Percentiles rank a stretch among this genome's conserved stretches.
Conservation (phyloP, 2,888 invertebrate genomes). For the Cantharis rustica region DNA sequence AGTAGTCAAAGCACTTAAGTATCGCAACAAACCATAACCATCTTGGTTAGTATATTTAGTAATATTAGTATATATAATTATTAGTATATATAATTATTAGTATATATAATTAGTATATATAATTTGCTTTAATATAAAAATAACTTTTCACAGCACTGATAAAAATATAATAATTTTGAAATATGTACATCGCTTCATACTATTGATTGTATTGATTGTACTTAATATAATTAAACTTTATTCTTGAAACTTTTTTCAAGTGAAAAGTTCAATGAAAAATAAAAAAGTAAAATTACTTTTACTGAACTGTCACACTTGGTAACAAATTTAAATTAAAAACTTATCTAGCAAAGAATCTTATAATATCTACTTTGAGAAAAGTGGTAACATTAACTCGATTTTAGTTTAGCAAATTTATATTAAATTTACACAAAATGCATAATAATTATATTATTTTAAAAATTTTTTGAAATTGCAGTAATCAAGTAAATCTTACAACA, state of each 20-base stretch:
- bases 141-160: no score
- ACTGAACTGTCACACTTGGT: background rate
- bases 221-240: background rate
- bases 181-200: no score
- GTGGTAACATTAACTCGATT: background rate
- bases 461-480: background rate
- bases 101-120: no score
- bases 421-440: background rate
- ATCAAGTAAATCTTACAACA: no score
- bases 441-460: background rate
- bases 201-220: no score
- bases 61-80: no score
- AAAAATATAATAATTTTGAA: no score
- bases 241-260: background rate
- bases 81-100: no score
- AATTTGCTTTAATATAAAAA: no score
- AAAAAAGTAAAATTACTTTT: background rate
- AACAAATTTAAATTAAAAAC: background rate
- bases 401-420: background rate
- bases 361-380: background rate
- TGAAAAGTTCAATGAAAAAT: background rate
- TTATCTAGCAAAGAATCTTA: background rate
- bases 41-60: no score
- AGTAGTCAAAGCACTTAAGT: no score
- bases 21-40: no score